Evolutionary conservation across 2,888 invertebrate genomes (phyloP).

Genomic region (Lymantria monacha): DNA sequence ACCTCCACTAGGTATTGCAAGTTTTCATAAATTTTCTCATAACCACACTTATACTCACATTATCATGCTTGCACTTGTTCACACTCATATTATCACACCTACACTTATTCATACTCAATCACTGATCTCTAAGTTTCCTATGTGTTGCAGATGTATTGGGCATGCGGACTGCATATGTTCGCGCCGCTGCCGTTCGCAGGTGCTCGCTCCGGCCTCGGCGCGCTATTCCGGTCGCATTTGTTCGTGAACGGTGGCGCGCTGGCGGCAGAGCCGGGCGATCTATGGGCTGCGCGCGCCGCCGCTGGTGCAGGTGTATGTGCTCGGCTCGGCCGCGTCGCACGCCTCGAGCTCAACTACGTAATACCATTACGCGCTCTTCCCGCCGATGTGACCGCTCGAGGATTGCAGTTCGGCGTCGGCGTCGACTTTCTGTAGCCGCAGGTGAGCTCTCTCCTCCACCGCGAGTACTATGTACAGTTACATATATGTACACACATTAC

Average conservation of each 20-base stretch:
- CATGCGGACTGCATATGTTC: slow-evolving; percentile 92
- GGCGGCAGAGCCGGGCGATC: slow-evolving; percentile 49
- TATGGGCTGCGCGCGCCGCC: slow-evolving; percentile 85
- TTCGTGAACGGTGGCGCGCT: slow-evolving; percentile 95
- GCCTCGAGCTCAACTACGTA: slow-evolving; percentile 97
- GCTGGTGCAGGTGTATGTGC: slow-evolving; percentile 84
- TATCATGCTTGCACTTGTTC: too few relatives aligned
- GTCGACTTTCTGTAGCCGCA: slow-evolving; percentile 84
- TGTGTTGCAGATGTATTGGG: slow-evolving; percentile 88
- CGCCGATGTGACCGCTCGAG: slow-evolving; percentile 72
- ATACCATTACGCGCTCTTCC: slow-evolving; percentile 87
- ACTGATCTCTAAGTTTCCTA: too few relatives aligned
- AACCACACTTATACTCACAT: too few relatives aligned
- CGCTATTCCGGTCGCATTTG: slow-evolving; percentile 93
- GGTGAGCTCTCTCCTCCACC: not conserved
- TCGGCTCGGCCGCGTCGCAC: slow-evolving; percentile 90
- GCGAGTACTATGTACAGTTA: too few relatives aligned
- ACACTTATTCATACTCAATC: too few relatives aligned
- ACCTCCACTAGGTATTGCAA: too few relatives aligned
- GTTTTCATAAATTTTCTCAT: too few relatives aligned
- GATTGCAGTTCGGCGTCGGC: slow-evolving; percentile 93
- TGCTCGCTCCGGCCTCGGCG: slow-evolving; percentile 89
- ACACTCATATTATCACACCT: too few relatives aligned
- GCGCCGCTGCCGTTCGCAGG: slow-evolving; percentile 94
- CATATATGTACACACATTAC: too few relatives aligned